These are phyloP conservation scores for Agapornis roseicollis DNA, from an alignment of 2,113 vertebrate genomes.

Conservation along the genomic window DNA sequence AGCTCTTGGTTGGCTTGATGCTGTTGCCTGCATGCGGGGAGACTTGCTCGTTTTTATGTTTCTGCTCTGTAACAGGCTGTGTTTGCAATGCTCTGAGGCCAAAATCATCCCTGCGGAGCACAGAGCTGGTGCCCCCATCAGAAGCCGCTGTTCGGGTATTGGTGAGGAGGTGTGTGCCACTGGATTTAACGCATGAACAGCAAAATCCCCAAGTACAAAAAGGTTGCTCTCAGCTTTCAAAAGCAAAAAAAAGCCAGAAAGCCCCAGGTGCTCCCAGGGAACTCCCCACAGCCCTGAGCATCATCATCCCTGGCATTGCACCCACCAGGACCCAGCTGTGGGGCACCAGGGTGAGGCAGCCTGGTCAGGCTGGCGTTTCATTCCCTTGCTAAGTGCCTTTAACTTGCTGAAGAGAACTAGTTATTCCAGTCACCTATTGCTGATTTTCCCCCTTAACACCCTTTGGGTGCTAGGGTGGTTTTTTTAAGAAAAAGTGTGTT, in stretches of 20 bases:
- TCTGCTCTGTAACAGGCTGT: background rate
- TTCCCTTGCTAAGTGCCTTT: constrained; percentile 15
- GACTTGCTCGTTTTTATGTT: background rate
- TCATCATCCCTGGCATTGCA: background rate
- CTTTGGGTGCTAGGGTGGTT: background rate
- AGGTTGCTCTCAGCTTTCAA: background rate
- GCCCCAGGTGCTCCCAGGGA: background rate
- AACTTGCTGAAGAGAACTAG: background rate
- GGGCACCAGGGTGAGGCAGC: background rate
- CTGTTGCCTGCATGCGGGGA: background rate
- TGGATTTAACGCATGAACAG: background rate
- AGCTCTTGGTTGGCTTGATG: background rate
- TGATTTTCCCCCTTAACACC: background rate
- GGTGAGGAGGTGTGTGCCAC: background rate
- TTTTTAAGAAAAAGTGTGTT: background rate
- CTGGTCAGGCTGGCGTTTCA: background rate
- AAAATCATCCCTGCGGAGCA: rapidly evolving
- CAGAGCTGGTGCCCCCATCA: background rate
- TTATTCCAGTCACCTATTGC: background rate
- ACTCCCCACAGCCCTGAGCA: background rate
- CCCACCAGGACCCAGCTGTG: background rate
- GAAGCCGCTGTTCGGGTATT: rapidly evolving
- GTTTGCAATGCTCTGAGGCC: background rate
- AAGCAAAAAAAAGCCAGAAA: background rate
- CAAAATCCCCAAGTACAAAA: background rate